phyloP scores from a whole-genome alignment of 2,797 vertebrate genomes.

The Poecile montanus region DNA sequence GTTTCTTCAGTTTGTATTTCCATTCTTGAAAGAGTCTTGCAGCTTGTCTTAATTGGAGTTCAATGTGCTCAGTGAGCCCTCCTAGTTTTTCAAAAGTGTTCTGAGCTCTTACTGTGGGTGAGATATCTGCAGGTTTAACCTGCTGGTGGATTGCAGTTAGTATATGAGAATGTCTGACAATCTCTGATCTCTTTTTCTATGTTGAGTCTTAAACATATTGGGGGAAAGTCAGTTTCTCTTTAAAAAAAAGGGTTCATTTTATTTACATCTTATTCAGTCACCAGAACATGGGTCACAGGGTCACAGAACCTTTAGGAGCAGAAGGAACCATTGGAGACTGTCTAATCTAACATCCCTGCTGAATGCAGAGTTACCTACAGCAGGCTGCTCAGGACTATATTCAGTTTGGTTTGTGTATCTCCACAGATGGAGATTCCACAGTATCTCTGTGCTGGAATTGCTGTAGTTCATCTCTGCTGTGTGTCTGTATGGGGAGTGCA shows the following conservation, averaged over 20 bases:
- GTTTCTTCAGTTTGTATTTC: not conserved
- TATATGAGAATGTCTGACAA: not conserved
- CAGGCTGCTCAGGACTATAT: not conserved
- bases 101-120: not conserved
- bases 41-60: not conserved
- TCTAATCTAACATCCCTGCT: not conserved
- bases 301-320: not conserved
- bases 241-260: not conserved
- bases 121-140: not conserved
- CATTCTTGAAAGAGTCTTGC: not conserved
- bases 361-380: not conserved
- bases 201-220: not conserved
- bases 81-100: not conserved
- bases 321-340: not conserved
- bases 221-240: not conserved
- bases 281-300: not conserved
- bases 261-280: not conserved
- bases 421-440: not conserved
- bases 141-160: not conserved
- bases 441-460: not conserved
- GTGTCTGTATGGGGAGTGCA: not conserved
- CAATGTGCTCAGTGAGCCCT: accelerated
- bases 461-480: not conserved
- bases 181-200: not conserved
- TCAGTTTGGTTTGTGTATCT: not conserved